A percentile compares a stretch with the other conserved stretches of the same genome.
Conservation (phyloP, 2,888 invertebrate genomes). For the Sicus ferrugineus region DNA sequence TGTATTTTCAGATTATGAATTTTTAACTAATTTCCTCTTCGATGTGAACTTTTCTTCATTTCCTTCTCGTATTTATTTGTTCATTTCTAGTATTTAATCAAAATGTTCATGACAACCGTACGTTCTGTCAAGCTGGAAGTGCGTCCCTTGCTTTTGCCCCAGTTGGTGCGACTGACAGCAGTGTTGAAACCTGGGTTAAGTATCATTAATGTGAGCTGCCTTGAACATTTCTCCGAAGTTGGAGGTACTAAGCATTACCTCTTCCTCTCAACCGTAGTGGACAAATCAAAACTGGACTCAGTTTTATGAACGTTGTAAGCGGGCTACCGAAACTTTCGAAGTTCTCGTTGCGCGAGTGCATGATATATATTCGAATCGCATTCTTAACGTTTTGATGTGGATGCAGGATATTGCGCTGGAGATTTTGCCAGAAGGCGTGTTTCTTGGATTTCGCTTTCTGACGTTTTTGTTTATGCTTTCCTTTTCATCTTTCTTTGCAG, state of each 20-base stretch:
- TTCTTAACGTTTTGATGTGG: constrained; percentile 83
- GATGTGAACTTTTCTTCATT: not conserved
- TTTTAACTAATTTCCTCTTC: not conserved
- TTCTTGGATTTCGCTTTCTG: not conserved
- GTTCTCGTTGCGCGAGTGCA: constrained; percentile 79
- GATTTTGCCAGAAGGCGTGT: constrained; percentile 74
- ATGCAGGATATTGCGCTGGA: constrained; percentile 88
- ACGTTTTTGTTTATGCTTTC: not conserved
- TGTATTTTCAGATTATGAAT: too few relatives aligned
- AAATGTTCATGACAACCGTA: constrained; percentile 77
- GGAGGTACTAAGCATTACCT: not conserved
- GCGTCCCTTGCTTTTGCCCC: constrained; percentile 87
- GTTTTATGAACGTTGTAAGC: constrained; percentile 78
- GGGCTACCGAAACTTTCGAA: constrained; percentile 83
- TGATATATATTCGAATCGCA: constrained; percentile 90
- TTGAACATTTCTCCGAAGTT: not conserved
- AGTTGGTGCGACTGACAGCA: constrained; percentile 83
- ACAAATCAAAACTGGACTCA: constrained; percentile 82
- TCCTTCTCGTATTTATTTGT: not conserved
- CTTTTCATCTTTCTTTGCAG: constrained; percentile 54
- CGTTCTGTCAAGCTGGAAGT: constrained; percentile 85
- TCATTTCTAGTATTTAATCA: constrained; percentile 73
- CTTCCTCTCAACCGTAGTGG: constrained; percentile 68
- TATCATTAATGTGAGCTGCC: constrained; percentile 69
- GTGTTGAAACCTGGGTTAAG: constrained; percentile 83